Conservation (phyloP, 2,113 vertebrate genomes). For the Leptocoma aspasia region DNA sequence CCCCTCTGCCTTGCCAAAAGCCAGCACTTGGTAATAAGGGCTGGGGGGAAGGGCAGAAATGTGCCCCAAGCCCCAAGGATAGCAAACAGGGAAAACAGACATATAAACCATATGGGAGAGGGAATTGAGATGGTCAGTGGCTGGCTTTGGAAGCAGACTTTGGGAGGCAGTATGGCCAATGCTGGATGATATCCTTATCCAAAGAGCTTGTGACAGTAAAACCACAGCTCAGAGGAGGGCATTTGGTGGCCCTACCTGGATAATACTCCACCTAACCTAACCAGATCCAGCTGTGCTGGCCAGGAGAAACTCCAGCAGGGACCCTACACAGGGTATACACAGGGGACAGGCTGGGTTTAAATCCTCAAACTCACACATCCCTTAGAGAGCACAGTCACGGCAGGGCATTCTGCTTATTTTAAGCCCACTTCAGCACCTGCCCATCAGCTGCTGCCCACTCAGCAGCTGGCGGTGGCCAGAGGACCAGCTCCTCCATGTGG, state of each 20-base stretch:
- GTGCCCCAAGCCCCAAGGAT: not conserved
- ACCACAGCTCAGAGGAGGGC: not conserved
- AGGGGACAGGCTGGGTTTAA: not conserved
- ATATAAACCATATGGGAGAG: rapidly evolving
- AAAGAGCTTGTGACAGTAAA: not conserved
- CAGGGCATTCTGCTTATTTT: not conserved
- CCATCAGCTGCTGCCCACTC: not conserved
- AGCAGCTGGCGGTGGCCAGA: not conserved
- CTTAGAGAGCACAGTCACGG: not conserved
- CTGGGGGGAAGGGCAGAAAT: not conserved
- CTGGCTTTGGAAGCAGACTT: not conserved
- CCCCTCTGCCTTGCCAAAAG: not conserved
- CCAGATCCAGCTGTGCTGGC: not conserved
- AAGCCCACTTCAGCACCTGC: not conserved
- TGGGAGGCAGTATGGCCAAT: not conserved
- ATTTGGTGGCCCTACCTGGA: not conserved
- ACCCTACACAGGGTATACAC: rapidly evolving
- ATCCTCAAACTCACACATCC: not conserved
- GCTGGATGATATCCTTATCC: not conserved
- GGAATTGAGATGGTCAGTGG: not conserved
- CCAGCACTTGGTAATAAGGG: not conserved
- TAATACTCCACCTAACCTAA: not conserved
- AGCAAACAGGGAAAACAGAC: not conserved
- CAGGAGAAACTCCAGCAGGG: not conserved
- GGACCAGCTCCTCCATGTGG: not conserved